A percentile compares a stretch with the other conserved stretches of the same genome.
Conservation (phyloP, 2,888 invertebrate species). For the Carabus problematicus region DNA sequence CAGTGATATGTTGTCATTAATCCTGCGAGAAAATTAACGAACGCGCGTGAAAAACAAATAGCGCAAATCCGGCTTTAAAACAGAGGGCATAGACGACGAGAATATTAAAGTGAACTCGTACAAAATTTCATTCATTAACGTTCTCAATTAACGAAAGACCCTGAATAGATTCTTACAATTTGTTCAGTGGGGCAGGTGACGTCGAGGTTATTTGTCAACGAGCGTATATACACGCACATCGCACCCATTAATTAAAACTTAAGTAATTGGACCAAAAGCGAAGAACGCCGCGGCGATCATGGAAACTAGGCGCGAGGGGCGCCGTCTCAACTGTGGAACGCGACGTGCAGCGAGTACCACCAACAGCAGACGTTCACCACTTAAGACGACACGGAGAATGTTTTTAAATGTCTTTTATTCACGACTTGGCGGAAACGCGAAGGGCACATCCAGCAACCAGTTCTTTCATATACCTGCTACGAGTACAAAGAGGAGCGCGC, state of each 20-base stretch:
- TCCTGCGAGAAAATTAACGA: too few relatives aligned
- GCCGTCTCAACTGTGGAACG: neutral
- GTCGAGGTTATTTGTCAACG: constrained; percentile 28
- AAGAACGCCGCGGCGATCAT: neutral
- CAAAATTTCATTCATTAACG: constrained; percentile 12
- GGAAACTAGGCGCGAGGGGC: neutral
- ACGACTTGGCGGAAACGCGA: constrained; percentile 1
- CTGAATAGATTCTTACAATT: constrained; percentile 24
- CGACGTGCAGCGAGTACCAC: too few relatives aligned
- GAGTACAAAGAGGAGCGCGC: too few relatives aligned
- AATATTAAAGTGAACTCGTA: neutral
- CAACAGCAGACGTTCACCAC: too few relatives aligned
- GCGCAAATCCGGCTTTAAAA: too few relatives aligned
- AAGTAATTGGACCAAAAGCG: constrained; percentile 32
- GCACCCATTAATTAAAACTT: constrained; percentile 38
- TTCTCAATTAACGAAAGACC: constrained; percentile 12
- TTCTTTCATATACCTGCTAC: constrained; percentile 32
- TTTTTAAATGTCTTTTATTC: constrained; percentile 32
- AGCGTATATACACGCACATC: constrained; percentile 12
- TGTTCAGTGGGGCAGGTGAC: constrained; percentile 21
- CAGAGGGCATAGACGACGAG: too few relatives aligned
- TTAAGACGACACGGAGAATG: neutral
- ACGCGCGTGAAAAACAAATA: too few relatives aligned
- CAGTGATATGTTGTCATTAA: too few relatives aligned
- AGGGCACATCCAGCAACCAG: too few relatives aligned